phyloP scores from a whole-genome alignment of 2,888 invertebrate species.

The Zeuzera pyrina region DNA sequence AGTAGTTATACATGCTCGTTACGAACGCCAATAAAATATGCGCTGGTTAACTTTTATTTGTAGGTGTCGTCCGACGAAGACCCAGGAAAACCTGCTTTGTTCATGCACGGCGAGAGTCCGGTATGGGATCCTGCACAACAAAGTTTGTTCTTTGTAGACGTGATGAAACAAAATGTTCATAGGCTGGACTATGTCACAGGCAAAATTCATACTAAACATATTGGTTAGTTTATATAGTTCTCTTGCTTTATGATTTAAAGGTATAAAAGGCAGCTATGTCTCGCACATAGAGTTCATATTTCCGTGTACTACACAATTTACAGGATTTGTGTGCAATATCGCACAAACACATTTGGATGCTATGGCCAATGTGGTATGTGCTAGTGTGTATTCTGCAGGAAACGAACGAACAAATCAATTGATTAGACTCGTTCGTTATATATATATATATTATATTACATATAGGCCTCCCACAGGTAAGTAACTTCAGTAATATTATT shows the following conservation, averaged over 20 bases:
- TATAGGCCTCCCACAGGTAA: neutral
- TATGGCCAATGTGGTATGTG: too few species aligned
- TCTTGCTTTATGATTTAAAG: too few species aligned
- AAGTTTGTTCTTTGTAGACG: slow-evolving; percentile 74
- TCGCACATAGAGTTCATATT: too few species aligned
- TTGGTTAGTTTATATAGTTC: slow-evolving; percentile 29
- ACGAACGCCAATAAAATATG: neutral
- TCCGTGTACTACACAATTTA: too few species aligned
- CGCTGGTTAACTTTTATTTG: neutral
- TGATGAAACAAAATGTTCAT: slow-evolving; percentile 57
- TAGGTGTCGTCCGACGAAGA: slow-evolving; percentile 41
- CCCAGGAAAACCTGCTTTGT: slow-evolving; percentile 35
- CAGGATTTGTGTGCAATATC: too few species aligned
- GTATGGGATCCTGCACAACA: slow-evolving; percentile 70
- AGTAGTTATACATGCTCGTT: too few species aligned
- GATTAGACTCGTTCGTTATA: too few species aligned
- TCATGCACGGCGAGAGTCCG: slow-evolving; percentile 56
- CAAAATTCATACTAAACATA: slow-evolving; percentile 41
- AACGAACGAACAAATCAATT: too few species aligned
- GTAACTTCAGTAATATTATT: too few species aligned
- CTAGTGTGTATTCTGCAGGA: too few species aligned
- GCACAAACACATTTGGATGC: too few species aligned
- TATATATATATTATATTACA: neutral
- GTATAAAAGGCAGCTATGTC: too few species aligned
- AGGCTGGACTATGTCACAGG: slow-evolving; percentile 54